These are phyloP conservation scores for Heliconius charithonia DNA, from an alignment of 2,888 invertebrate genomes.

Conservation along the genomic window DNA sequence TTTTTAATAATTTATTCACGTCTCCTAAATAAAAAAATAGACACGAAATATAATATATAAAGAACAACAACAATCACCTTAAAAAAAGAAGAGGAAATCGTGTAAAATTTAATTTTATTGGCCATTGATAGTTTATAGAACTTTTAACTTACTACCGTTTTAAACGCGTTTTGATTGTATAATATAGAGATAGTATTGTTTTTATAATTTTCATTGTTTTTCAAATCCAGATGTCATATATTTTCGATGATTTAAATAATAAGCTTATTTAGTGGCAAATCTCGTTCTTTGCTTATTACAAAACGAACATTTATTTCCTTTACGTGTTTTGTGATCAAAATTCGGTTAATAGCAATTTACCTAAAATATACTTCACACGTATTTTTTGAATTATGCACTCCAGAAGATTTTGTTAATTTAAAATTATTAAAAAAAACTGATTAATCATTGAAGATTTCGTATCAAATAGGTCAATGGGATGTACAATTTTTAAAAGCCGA, in stretches of 20 bases:
- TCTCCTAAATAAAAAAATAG: neutral
- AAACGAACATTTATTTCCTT: neutral
- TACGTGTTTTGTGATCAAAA: neutral
- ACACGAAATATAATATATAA: neutral
- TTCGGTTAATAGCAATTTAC: neutral
- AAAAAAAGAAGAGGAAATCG: slow-evolving; percentile 18
- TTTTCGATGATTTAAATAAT: neutral
- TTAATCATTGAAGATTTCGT: too few relatives aligned
- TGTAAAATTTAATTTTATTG: slow-evolving; percentile 53
- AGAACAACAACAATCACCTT: neutral
- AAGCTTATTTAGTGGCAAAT: neutral
- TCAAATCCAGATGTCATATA: slow-evolving; percentile 13
- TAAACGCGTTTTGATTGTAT: slow-evolving; percentile 14
- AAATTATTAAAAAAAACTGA: too few relatives aligned
- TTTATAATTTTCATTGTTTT: slow-evolving; percentile 19
- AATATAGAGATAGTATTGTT: slow-evolving; percentile 5
- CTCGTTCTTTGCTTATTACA: neutral
- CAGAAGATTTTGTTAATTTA: neutral
- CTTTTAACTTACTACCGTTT: slow-evolving; percentile 42
- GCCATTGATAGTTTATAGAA: slow-evolving; percentile 50
- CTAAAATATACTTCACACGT: neutral
- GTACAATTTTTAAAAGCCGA: too few relatives aligned
- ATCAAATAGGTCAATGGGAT: too few relatives aligned
- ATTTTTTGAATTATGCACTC: neutral
- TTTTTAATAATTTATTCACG: neutral